phyloP scores from a whole-genome alignment of 2,888 invertebrate species.

The Phaedon cochleariae region DNA sequence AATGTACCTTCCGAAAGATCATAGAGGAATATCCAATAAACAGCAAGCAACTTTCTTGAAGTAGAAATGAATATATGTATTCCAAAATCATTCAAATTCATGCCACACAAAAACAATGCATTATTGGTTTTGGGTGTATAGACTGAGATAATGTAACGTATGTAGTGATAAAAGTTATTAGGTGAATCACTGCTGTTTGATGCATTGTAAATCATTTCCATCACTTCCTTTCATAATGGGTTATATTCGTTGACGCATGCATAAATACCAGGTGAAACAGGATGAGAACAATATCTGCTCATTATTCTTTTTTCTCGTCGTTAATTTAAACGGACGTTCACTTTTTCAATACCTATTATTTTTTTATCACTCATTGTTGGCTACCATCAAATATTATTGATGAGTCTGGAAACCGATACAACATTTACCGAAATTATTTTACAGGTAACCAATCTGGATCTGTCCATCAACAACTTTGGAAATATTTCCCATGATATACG shows the following conservation, averaged over 20 bases:
- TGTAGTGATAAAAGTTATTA: slow-evolving; percentile 9
- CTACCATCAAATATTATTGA: no score
- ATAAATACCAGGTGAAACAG: slow-evolving; percentile 30
- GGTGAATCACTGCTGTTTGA: slow-evolving; percentile 19
- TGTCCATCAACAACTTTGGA: slow-evolving; percentile 71
- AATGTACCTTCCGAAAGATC: no score
- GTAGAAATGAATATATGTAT: no score
- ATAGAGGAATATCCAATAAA: no score
- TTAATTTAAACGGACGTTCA: not conserved
- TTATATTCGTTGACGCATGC: slow-evolving; percentile 29
- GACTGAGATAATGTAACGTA: no score
- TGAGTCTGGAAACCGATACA: no score
- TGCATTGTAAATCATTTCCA: slow-evolving; percentile 21
- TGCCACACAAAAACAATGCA: no score
- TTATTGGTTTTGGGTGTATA: not conserved
- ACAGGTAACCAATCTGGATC: slow-evolving; percentile 71
- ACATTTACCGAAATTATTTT: slow-evolving; percentile 45
- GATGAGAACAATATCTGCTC: slow-evolving; percentile 28
- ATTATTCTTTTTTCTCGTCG: not conserved
- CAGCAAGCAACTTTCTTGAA: no score
- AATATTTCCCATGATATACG: slow-evolving; percentile 66
- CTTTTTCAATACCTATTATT: not conserved
- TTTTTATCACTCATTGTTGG: not conserved
- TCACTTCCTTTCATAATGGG: slow-evolving; percentile 14
- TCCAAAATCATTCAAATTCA: no score